Conservation (phyloP, 2,888 invertebrate species). For the Stenodera caucasica region DNA sequence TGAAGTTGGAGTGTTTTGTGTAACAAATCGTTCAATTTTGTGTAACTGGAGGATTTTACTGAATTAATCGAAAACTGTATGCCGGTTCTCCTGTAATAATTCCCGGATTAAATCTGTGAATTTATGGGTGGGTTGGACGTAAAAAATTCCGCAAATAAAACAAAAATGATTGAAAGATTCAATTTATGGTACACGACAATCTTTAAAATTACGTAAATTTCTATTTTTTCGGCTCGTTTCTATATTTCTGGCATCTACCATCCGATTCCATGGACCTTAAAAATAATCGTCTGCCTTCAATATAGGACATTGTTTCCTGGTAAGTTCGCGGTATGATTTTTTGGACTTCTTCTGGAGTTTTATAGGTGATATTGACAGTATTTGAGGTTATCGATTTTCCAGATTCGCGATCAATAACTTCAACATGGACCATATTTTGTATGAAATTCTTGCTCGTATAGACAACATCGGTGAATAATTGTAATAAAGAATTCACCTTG, state of each 20-base stretch:
- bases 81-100: background rate
- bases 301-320: conserved; percentile 64
- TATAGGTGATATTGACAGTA: conserved; percentile 70
- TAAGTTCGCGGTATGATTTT: conserved; percentile 66
- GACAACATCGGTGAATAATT: conserved; percentile 66
- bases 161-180: no score
- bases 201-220: background rate
- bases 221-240: background rate
- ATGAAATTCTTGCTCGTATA: conserved; percentile 56
- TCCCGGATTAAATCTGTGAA: background rate
- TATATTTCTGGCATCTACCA: no score
- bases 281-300: conserved; percentile 56
- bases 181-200: no score
- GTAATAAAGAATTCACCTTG: conserved; percentile 67
- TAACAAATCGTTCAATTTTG: background rate
- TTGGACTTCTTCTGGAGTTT: conserved; percentile 51
- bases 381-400: conserved; percentile 64
- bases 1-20: background rate
- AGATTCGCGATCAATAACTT: conserved; percentile 61
- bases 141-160: no score
- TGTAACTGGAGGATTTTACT: background rate
- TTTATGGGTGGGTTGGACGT: background rate
- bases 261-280: background rate
- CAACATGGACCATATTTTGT: conserved; percentile 68
- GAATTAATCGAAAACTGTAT: background rate